These are phyloP conservation scores for Muraenolepis orangiensis DNA, from an alignment of 2,797 vertebrate species.

Conservation along the genomic window DNA sequence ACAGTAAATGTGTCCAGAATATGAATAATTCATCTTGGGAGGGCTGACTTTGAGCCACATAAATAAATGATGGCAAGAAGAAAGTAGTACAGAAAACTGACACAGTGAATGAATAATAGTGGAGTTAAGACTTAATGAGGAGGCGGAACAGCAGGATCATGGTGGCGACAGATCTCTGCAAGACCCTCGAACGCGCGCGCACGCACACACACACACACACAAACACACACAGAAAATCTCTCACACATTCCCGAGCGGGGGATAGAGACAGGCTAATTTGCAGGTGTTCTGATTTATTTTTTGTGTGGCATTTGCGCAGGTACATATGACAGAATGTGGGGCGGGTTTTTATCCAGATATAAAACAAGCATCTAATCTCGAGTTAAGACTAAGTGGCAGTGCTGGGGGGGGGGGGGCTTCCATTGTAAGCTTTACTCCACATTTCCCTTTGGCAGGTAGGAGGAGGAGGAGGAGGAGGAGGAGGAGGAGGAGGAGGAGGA, in stretches of 20 bases:
- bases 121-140: slow-evolving; percentile 43
- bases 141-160: slow-evolving; percentile 50
- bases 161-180: slow-evolving; percentile 7
- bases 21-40: slow-evolving; percentile 70
- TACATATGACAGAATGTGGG: slow-evolving; percentile 33
- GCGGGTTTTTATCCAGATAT: slow-evolving; percentile 20
- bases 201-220: background rate
- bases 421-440: slow-evolving; percentile 19
- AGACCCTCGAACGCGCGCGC: background rate
- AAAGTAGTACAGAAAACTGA: slow-evolving; percentile 58
- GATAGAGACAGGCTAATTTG: slow-evolving; percentile 7
- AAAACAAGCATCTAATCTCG: slow-evolving; percentile 35
- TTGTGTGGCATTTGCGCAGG: slow-evolving; percentile 7
- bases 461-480: background rate
- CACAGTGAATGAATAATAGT: slow-evolving; percentile 57
- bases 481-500: background rate
- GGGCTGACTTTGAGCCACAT: slow-evolving; percentile 57
- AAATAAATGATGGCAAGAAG: slow-evolving; percentile 63
- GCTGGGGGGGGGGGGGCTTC: no score
- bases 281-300: slow-evolving; percentile 1
- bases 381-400: slow-evolving; percentile 12
- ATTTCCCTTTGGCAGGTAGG: background rate
- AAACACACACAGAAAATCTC: slow-evolving; percentile 8
- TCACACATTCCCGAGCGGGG: background rate
- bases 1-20: slow-evolving; percentile 45